A percentile compares a stretch with the other conserved stretches of the same genome.
These are phyloP conservation scores for Anoplius nigerrimus DNA, from an alignment of 2,888 invertebrate species.

Conservation along the genomic window DNA sequence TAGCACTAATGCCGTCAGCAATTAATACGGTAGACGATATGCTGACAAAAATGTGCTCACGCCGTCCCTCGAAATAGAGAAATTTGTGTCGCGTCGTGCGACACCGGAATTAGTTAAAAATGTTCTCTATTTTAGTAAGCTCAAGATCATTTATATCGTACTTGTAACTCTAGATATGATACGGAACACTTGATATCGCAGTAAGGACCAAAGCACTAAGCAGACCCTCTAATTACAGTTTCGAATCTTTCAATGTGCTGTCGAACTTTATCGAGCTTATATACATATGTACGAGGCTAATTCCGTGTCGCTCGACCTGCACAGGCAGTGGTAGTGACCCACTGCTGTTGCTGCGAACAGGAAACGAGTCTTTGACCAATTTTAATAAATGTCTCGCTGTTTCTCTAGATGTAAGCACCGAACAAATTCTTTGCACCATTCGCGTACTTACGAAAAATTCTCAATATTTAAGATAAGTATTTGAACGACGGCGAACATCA, in stretches of 20 bases:
- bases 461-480: too few relatives aligned
- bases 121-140: background rate
- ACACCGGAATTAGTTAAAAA: slow-evolving; percentile 2
- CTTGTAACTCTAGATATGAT: too few relatives aligned
- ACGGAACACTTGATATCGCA: too few relatives aligned
- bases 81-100: background rate
- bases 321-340: slow-evolving; percentile 3
- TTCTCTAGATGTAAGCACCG: slow-evolving; percentile 35
- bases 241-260: background rate
- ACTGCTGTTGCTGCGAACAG: background rate
- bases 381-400: slow-evolving; percentile 43
- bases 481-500: too few relatives aligned
- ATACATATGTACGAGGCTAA: slow-evolving; percentile 17
- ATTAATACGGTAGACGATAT: too few relatives aligned
- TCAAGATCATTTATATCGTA: background rate
- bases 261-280: slow-evolving; percentile 13
- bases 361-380: slow-evolving; percentile 45
- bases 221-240: too few relatives aligned
- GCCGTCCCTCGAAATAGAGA: background rate
- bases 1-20: too few relatives aligned
- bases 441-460: too few relatives aligned
- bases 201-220: too few relatives aligned
- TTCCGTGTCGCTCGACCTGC: slow-evolving; percentile 12
- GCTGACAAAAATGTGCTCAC: slow-evolving; percentile 3
- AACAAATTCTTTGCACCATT: slow-evolving; percentile 11